phyloP scores from a whole-genome alignment of 2,113 vertebrate genomes.

The Cryptotis parvus region DNA sequence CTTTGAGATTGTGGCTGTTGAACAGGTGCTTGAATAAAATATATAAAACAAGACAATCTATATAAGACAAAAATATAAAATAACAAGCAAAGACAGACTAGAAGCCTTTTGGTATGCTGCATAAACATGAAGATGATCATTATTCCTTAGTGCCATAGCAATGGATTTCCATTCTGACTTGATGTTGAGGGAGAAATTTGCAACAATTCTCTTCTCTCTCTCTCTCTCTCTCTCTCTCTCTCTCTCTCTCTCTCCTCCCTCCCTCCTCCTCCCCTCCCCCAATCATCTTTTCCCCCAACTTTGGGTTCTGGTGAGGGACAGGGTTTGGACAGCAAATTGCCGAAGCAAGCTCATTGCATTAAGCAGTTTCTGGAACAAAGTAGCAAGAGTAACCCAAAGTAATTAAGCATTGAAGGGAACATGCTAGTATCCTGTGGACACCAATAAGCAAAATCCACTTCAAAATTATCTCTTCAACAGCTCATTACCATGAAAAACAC shows the following conservation, averaged over 20 bases:
- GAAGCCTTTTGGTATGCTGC: too few relatives aligned
- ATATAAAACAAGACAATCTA: too few relatives aligned
- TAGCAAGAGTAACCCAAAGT: not conserved
- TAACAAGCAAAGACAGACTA: too few relatives aligned
- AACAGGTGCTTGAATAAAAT: too few relatives aligned
- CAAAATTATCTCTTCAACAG: not conserved
- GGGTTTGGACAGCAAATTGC: too few relatives aligned
- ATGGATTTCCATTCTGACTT: too few relatives aligned
- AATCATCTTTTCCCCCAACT: not conserved
- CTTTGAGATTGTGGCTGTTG: not conserved
- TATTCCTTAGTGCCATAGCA: not conserved
- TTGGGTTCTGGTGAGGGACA: not conserved
- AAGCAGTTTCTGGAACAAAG: not conserved
- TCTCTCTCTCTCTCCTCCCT: too few relatives aligned
- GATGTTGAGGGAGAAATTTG: too few relatives aligned
- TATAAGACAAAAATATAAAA: too few relatives aligned
- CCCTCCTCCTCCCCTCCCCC: too few relatives aligned
- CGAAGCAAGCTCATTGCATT: not conserved
- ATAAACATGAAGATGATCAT: not conserved
- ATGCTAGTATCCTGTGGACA: accelerated
- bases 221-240: too few relatives aligned
- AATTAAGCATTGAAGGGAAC: accelerated
- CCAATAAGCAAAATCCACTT: accelerated
- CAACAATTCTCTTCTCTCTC: too few relatives aligned
- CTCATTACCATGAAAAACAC: not conserved